These are phyloP conservation scores for Poecilia picta DNA, from an alignment of 2,797 vertebrate species.

Conservation along the genomic window DNA sequence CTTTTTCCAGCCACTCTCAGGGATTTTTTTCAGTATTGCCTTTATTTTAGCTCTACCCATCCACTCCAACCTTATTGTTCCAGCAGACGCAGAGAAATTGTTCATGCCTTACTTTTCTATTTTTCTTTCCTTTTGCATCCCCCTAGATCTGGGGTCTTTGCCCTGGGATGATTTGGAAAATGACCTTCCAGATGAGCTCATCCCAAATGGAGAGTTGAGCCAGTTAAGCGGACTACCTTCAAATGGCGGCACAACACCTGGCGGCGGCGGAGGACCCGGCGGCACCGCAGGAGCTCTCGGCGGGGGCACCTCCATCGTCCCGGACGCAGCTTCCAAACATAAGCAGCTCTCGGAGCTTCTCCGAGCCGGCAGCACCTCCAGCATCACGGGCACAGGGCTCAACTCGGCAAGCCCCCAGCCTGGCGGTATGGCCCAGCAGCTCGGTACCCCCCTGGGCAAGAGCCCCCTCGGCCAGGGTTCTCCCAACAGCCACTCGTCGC, in stretches of 20 bases:
- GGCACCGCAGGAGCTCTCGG: constrained; percentile 38
- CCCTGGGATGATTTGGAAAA: constrained; percentile 94
- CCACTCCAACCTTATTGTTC: background rate
- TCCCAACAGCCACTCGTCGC: constrained; percentile 84
- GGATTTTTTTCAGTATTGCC: background rate
- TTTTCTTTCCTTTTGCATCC: constrained; percentile 16
- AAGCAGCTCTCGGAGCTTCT: constrained; percentile 98
- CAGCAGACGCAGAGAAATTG: background rate
- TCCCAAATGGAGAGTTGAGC: constrained; percentile 91
- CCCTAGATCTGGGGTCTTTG: constrained; percentile 89
- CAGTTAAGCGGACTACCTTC: constrained; percentile 84
- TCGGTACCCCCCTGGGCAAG: constrained; percentile 88
- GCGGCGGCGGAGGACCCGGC: constrained; percentile 56
- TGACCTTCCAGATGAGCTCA: constrained; percentile 97
- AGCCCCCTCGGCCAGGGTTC: constrained; percentile 90
- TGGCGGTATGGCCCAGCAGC: constrained; percentile 86
- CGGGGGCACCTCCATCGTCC: constrained; percentile 76
- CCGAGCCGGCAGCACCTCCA: constrained; percentile 85
- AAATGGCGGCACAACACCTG: constrained; percentile 72
- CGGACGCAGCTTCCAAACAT: constrained; percentile 96
- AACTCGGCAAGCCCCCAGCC: constrained; percentile 88
- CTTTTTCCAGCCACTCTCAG: background rate
- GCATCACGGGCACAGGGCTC: constrained; percentile 81
- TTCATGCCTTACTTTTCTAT: constrained; percentile 23
- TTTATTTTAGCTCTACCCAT: background rate